These are phyloP conservation scores for Caenorhabditis sp. DNA, from an alignment of 2,888 invertebrate genomes.

Conservation along the genomic window DNA sequence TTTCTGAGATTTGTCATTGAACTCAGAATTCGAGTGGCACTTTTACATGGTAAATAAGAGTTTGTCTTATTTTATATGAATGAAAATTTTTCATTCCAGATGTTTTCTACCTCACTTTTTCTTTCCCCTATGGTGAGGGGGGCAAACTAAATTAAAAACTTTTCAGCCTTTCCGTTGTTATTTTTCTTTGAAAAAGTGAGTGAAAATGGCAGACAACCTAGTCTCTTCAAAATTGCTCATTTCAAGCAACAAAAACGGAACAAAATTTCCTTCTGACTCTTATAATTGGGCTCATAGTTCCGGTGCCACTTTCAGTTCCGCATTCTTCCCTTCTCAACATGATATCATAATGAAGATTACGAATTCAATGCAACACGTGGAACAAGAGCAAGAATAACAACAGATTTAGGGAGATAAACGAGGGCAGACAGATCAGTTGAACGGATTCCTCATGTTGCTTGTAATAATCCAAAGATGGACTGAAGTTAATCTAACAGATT, in stretches of 20 bases:
- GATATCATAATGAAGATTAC: background rate
- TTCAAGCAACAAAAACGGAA: too few relatives aligned
- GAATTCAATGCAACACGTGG: background rate
- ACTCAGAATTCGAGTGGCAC: too few relatives aligned
- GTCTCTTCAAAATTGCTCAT: too few relatives aligned
- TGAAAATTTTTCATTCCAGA: too few relatives aligned
- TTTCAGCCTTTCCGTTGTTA: too few relatives aligned
- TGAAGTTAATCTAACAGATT: background rate
- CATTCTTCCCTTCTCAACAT: background rate
- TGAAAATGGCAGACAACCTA: too few relatives aligned
- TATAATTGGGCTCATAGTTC: background rate
- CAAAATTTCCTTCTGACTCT: background rate
- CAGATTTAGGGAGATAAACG: background rate
- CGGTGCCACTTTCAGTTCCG: background rate
- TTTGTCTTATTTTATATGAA: too few relatives aligned
- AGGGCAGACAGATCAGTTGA: slow-evolving; percentile 18
- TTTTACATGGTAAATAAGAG: too few relatives aligned
- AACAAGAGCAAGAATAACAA: background rate
- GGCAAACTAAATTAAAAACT: too few relatives aligned
- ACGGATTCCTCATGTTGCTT: slow-evolving; percentile 8
- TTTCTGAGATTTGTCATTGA: background rate
- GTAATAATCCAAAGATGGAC: background rate
- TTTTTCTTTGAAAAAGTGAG: background rate
- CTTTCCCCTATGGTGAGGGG: too few relatives aligned
- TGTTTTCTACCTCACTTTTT: too few relatives aligned